Evolutionary conservation across 2,113 vertebrate genomes (phyloP), one percentile per base, ranked within the genome.

Genomic region (Hemicordylus capensis): DNA sequence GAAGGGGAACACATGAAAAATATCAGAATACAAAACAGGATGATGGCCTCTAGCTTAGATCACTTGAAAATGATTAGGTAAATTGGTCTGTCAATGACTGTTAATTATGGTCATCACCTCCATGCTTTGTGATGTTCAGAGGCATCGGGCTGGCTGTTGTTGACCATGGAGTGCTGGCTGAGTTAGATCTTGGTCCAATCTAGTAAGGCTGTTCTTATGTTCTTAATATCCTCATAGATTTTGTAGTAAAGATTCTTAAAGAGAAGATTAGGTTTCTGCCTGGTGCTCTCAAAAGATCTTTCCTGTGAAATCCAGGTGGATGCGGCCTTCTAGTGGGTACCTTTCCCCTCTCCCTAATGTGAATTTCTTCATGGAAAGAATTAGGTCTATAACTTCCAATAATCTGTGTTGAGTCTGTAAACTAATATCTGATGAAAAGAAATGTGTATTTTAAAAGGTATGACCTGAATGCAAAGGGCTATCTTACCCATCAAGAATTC

Each of bases 401-500:
- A 42, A 24, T 1, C n/a, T 72, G 34, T 10, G 3, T 1, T 39
- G 54, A 37, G 7, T 31, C 24, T 70, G 31, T 20, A 64, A 66
- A 84, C 3, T 83, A 78, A 44, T 63, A 20, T 48, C 42, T 79
- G n/a, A 54, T 87, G 0, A 93, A 86, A 75, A 66, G 6, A 85
- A 79, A 34, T 58, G 34, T 92, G 83, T 89, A 9, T 90, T 89
- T 90, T 90, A 54, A 56, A 89, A 98, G 96, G 92, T 97, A 94
- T 69, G 96, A 97, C 92, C 83, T 86, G 6, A 88, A 94, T 84
- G 92, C 87, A n/a, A 93, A 89, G 87, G 95, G 96, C 51, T 92
- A 88, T 85, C 83, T 97, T 72, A 93, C 92, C 22, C 94, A 95
- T 85, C 91, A 93, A 74, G 96, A 97, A 76, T 96, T 97, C 85